phyloP scores from a whole-genome alignment of 2,797 vertebrate species.

The Jordanella pulchra region DNA sequence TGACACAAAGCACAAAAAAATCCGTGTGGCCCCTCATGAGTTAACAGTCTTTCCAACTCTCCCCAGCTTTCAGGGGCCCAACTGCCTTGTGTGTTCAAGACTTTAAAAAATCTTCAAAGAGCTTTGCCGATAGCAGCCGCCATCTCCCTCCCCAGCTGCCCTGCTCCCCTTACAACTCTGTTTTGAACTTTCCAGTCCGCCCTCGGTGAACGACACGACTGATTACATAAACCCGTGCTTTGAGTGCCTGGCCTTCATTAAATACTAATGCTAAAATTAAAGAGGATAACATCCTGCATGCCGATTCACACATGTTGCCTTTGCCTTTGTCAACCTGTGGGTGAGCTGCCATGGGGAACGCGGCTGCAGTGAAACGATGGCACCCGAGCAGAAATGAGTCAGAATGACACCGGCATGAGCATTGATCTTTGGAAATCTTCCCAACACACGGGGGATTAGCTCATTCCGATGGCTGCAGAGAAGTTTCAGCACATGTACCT shows the following conservation, averaged over 20 bases:
- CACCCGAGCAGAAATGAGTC: constrained; percentile 76
- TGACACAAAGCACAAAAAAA: background rate
- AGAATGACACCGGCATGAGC: constrained; percentile 74
- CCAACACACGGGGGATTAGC: constrained; percentile 63
- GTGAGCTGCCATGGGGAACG: constrained; percentile 43
- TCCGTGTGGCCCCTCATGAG: constrained; percentile 60
- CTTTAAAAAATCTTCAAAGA: constrained; percentile 91
- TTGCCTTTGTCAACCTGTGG: constrained; percentile 56
- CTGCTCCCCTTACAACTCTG: constrained; percentile 68
- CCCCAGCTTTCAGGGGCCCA: constrained; percentile 77
- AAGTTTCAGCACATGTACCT: constrained; percentile 50
- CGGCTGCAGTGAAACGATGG: constrained; percentile 51
- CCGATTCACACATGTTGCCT: constrained; percentile 61
- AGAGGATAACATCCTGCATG: constrained; percentile 47
- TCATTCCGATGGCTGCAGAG: constrained; percentile 53
- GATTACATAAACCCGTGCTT: constrained; percentile 35
- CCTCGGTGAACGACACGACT: constrained; percentile 35
- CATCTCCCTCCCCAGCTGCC: constrained; percentile 77
- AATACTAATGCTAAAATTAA: constrained; percentile 52
- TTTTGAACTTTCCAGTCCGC: constrained; percentile 60
- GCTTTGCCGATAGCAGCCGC: constrained; percentile 66
- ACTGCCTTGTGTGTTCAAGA: constrained; percentile 87
- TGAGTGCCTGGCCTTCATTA: constrained; percentile 18
- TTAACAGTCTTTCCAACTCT: constrained; percentile 58
- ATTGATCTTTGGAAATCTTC: constrained; percentile 68